Base-by-base conservation (phyloP, 2,113 vertebrate species). In the Pogona vitticeps region DNA sequence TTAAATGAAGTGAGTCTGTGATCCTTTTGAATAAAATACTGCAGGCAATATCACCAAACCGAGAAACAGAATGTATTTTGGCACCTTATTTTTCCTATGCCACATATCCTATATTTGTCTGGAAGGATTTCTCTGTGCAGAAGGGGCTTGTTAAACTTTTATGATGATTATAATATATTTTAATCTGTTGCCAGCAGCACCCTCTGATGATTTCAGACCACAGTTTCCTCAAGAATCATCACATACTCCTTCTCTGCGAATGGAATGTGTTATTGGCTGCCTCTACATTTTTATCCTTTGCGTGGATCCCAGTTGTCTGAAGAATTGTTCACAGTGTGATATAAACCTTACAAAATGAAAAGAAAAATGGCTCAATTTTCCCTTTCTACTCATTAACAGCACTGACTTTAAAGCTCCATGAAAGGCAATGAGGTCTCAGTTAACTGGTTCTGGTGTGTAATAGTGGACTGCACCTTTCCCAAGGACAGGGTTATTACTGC, bases 211-310 rank as follows among this genome's bases (percentile, higher is more conserved):
- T 85, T 91, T 88, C 87, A 91, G 82, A 88, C 56, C 79, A 56
- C 31, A 18, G 89, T 78, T 89, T 87, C 78, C 79, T 89, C 80
- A n/a, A 75, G 76, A 89, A 86, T 85, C 87, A 59, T 65, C 56
- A 84, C 46, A 73, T 1, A 40, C 3, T 56, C 63, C 13, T 31
- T 77, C 23, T 9, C 23, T 76, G 42, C 80, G 61, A 84, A 4
- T 38, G 59, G 83, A 91, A 91, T 89, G 86, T 0, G 0, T 52
- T 90, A 63, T 79, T 70, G 40, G 67, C 70, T 91, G 76, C 4
- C 56, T 91, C 61, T 56, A 1, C 76, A 52, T 14, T 82, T 52
- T 92, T 70, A 56, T 80, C 70, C 17, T 59, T 76, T 85, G 46
- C 83, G 70, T 4, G 2, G 23, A 84, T 70, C 58, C 42, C 91